Evolutionary conservation across 2,113 vertebrate species (phyloP).

Genomic region (Pomatorhinus ruficollis): DNA sequence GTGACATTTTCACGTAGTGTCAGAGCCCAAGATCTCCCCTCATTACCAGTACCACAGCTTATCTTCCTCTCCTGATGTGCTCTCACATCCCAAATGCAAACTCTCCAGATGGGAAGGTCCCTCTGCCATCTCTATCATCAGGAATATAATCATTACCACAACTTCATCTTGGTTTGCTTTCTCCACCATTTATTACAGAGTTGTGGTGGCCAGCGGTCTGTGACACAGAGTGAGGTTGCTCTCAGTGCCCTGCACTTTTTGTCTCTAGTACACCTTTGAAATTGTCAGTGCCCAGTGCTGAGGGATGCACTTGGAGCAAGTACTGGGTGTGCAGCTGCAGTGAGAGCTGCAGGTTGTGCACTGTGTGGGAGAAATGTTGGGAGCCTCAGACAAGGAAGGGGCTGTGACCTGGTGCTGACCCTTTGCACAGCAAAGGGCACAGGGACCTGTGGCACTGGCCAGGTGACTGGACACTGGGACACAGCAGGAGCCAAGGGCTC

Average conservation of each 20-base stretch:
- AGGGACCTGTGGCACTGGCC: neutral
- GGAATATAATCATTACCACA: neutral
- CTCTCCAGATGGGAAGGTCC: neutral
- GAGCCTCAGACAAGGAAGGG: neutral
- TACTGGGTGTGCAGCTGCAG: neutral
- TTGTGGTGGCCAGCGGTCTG: too few relatives aligned
- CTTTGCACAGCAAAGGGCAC: neutral
- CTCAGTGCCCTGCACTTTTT: neutral
- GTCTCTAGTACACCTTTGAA: neutral
- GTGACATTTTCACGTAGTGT: neutral
- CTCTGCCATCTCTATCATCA: neutral
- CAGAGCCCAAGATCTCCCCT: neutral
- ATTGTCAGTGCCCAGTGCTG: neutral
- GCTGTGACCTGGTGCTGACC: neutral
- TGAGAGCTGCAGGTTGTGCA: neutral
- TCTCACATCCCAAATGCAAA: neutral
- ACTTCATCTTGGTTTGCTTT: neutral
- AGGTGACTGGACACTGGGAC: accelerated
- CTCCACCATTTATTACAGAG: neutral
- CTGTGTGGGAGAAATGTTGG: accelerated
- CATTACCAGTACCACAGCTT: neutral
- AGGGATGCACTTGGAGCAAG: neutral
- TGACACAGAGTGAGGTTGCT: neutral
- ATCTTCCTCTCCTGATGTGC: neutral
- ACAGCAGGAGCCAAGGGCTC: neutral